phyloP scores from a whole-genome alignment of 2,797 vertebrate genomes.

The Sebastes ruberrimus region DNA sequence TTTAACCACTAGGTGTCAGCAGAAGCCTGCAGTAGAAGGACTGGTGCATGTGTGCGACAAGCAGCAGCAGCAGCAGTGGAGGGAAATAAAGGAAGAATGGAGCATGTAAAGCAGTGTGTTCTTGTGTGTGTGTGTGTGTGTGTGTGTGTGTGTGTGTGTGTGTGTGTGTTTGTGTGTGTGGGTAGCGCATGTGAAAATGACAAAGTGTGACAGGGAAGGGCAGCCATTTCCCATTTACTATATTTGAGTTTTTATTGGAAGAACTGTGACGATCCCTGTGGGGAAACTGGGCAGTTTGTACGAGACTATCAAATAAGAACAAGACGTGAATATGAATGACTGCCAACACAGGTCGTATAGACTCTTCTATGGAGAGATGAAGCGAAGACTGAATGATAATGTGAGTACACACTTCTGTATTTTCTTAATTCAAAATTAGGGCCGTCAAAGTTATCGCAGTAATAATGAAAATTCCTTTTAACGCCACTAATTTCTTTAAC shows the following conservation, averaged over 20 bases:
- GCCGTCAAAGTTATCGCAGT: too few relatives aligned
- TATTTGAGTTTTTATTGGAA: background rate
- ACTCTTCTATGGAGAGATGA: background rate
- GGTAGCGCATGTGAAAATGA: background rate
- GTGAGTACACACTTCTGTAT: too few relatives aligned
- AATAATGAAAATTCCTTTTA: too few relatives aligned
- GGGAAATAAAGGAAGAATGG: background rate
- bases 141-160: background rate
- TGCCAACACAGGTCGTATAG: background rate
- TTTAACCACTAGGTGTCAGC: constrained; percentile 71
- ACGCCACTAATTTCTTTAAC: too few relatives aligned
- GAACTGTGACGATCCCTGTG: background rate
- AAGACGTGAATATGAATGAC: background rate
- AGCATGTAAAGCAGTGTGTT: background rate
- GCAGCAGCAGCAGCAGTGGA: background rate
- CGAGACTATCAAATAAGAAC: background rate
- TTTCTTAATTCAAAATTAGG: too few relatives aligned
- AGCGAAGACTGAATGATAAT: background rate
- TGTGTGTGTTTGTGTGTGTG: too few relatives aligned
- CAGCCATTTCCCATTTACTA: background rate
- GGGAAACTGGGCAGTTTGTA: background rate
- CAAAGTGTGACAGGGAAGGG: background rate
- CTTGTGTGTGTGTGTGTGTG: background rate
- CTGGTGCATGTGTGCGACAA: background rate
- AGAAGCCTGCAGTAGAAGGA: constrained; percentile 16